Evolutionary conservation across 2,888 invertebrate genomes (phyloP), one percentile per base, ranked within the genome.

Genomic region (Brachypterus glaber): DNA sequence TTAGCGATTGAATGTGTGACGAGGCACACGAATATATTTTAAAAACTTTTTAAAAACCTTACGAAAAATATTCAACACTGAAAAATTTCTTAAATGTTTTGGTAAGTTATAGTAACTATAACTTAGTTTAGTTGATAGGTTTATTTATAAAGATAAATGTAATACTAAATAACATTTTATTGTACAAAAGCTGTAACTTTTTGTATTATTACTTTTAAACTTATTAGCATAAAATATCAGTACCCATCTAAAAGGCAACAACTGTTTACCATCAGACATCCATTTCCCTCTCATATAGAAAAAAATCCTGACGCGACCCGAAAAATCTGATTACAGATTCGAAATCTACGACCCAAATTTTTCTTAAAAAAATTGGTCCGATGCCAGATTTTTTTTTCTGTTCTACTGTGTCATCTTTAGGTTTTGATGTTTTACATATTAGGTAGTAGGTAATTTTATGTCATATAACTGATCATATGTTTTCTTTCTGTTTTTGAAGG

Each of bases 331-430:
- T 76, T 50, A 89, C 90, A 31, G 81, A 75, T 47, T 91, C 88
- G 17, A 77, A 68, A 33, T 75, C 71, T 5, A 86, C 82, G 2
- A 53, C 81, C 87, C 57, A 89, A 90, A 45, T 72, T 76, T 36
- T 76, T 70, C 2, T 79, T 69, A 0, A 86, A 79, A 92, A 74
- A 1, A 88, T 68, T 58, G 87, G 85, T 57, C 93, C 93, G 62
- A 92, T 92, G 7, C 81, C 80, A 67, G 93, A 92, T 1, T 84
- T 77, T 69, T 77, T 92, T 12, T 82, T 57, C 36, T 81, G 76
- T 2, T 72, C 59, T 3, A 63, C n/a, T n/a, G n/a, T n/a, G n/a
- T n/a, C n/a, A n/a, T 58, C 60, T 49, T 69, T 70, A 44, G 77
- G 71, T 54, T 82, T 83, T 56, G 83, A 85, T 35, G 86, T 73